Evolutionary conservation across 2,113 vertebrate genomes (phyloP).

Genomic region (Piaya cayana): DNA sequence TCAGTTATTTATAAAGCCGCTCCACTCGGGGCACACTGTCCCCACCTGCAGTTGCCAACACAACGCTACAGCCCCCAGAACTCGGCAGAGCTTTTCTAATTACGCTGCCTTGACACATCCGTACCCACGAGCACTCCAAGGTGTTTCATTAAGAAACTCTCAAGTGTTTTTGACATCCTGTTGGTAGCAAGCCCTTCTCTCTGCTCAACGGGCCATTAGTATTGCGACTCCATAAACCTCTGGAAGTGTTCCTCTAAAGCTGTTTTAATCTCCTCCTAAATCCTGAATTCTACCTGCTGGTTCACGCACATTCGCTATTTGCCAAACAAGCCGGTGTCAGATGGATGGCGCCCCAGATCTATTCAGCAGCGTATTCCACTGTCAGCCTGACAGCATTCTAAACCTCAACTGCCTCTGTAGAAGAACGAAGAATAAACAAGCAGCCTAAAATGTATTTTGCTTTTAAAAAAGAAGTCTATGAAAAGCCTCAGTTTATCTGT

Average conservation of each 20-base stretch:
- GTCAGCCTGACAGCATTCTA: background rate
- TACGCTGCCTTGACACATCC: background rate
- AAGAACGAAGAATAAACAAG: background rate
- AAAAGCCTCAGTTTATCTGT: background rate
- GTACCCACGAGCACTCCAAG: background rate
- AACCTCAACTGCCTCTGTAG: background rate
- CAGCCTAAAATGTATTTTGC: background rate
- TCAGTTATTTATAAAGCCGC: background rate
- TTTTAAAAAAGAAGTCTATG: background rate
- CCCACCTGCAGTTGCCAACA: background rate
- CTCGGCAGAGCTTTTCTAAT: background rate
- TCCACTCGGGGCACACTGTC: background rate
- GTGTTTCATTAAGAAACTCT: conserved; percentile 17
- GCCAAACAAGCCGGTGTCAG: background rate
- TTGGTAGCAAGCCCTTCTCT: background rate
- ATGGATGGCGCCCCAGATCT: background rate
- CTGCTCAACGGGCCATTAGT: background rate
- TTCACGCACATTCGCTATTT: background rate
- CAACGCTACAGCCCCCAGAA: background rate
- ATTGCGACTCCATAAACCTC: background rate
- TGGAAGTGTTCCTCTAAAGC: background rate
- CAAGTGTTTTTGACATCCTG: background rate
- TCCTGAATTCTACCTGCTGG: background rate
- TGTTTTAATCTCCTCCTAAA: background rate
- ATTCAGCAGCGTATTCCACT: background rate